Evolutionary conservation across 2,888 invertebrate genomes (phyloP), one percentile per base, ranked within the genome.

Genomic region (Lissonota sp.): DNA sequence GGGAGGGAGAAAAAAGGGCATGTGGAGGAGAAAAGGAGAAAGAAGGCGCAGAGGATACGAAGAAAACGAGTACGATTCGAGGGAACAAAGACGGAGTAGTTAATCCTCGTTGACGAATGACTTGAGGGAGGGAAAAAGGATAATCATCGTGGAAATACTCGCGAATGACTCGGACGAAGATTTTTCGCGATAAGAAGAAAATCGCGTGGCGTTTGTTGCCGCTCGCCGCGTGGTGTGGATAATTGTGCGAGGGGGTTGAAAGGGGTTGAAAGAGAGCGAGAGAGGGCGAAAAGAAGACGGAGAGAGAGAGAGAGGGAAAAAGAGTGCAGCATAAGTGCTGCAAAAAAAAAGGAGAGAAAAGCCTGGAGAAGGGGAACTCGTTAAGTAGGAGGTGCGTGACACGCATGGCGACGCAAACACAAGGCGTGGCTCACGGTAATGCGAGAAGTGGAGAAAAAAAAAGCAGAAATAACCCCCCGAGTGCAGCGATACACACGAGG

Each of bases 401-500:
- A 90, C 88, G 90, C 90, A 90, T 90, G 90, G 90, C 90, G 90
- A 90, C 90, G 89, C 88, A 89, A 90, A 90, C 86, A 89, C 88
- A 87, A 91, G 91, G 91, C 91, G 91, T 90, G 90, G 90, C 88
- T 87, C 87, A 86, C 86, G 83, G 87, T 86, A 87, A 82, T 74
- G 66, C 49, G 58, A 72, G 69, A 80, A 51, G 14, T 49, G 42
- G 66, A 71, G 62, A 72, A 66, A 66, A 51, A 57, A 60, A 71
- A 53, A 49, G 58, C 64, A 40, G 62, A 16, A 69, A 71, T 2
- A 26, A 1, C 26, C 26, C 26, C 26, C 26, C 26, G 26, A 12
- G 49, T 6, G 12, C 49, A 8, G n/a, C n/a, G n/a, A n/a, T n/a
- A 12, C 8, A 49, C 84, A 85, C 88, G 78, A 76, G 26, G 71